phyloP scores from a whole-genome alignment of 2,113 vertebrate genomes.

The Microcebus tavaratra region DNA sequence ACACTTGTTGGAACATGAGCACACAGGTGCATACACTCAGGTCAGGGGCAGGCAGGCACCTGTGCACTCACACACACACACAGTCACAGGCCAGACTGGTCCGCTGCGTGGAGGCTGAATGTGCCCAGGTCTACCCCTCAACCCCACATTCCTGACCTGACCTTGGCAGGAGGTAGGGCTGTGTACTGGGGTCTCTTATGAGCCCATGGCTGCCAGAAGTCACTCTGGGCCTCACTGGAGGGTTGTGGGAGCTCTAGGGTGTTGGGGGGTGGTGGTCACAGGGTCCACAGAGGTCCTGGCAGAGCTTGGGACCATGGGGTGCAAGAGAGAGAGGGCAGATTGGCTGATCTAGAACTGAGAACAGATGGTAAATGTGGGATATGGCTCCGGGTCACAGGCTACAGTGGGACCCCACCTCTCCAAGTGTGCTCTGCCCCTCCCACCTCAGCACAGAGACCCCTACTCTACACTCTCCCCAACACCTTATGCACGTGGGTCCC shows the following conservation, averaged over 20 bases:
- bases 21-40: background rate
- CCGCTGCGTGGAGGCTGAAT: background rate
- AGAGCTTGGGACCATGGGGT: background rate
- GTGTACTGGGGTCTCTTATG: background rate
- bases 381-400: background rate
- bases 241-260: background rate
- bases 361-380: background rate
- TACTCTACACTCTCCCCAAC: background rate
- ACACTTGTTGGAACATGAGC: background rate
- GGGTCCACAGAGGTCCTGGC: background rate
- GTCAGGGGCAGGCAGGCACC: background rate
- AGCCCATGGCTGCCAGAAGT: background rate
- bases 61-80: background rate
- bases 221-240: background rate
- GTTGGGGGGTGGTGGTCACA: background rate
- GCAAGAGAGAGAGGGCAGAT: background rate
- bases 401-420: background rate
- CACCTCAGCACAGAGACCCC: background rate
- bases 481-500: fast-evolving
- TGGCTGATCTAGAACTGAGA: background rate
- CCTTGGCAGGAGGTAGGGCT: background rate
- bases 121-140: background rate
- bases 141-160: background rate
- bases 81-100: background rate
- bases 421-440: background rate